A percentile compares a stretch with the other conserved stretches of the same genome.
Conservation (phyloP, 1,140 invertebrate species). For the Drosophila kurseongensis region DNA sequence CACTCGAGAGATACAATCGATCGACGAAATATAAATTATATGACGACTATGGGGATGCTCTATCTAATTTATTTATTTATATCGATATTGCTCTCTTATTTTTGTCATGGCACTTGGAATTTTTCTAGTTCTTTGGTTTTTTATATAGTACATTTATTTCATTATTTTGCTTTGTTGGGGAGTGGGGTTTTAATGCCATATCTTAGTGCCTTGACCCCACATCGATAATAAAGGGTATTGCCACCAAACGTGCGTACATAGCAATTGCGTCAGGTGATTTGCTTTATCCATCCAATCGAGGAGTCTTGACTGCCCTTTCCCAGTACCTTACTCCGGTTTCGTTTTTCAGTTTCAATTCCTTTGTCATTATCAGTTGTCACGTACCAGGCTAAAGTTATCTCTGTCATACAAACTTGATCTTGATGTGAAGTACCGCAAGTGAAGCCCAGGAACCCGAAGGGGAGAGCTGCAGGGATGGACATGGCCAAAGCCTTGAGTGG, state of each 20-base stretch:
- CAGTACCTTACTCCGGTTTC: constrained; percentile 6
- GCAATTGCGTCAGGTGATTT: constrained; percentile 22
- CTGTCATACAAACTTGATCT: constrained; percentile 29
- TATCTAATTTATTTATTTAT: neutral
- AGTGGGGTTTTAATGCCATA: neutral
- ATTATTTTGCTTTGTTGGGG: neutral
- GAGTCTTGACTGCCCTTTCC: constrained; percentile 8
- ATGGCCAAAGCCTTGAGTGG: constrained; percentile 26
- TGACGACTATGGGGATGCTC: neutral
- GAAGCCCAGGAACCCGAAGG: constrained; percentile 20
- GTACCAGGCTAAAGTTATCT: constrained; percentile 41
- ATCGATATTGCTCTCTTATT: neutral
- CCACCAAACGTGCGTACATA: constrained; percentile 22
- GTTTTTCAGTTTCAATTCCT: constrained; percentile 26
- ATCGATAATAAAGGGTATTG: constrained; percentile 16
- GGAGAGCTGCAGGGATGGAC: constrained; percentile 7
- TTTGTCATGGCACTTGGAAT: no score
- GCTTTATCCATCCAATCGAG: constrained; percentile 11
- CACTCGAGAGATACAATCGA: constrained; percentile 43
- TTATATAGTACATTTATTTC: neutral
- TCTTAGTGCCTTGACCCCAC: neutral
- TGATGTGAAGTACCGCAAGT: constrained; percentile 44
- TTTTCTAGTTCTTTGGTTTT: neutral
- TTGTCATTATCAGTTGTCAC: constrained; percentile 44
- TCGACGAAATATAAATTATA: no score